These are phyloP conservation scores for Lampropteryx suffumata DNA, from an alignment of 2,888 invertebrate genomes.

Conservation along the genomic window DNA sequence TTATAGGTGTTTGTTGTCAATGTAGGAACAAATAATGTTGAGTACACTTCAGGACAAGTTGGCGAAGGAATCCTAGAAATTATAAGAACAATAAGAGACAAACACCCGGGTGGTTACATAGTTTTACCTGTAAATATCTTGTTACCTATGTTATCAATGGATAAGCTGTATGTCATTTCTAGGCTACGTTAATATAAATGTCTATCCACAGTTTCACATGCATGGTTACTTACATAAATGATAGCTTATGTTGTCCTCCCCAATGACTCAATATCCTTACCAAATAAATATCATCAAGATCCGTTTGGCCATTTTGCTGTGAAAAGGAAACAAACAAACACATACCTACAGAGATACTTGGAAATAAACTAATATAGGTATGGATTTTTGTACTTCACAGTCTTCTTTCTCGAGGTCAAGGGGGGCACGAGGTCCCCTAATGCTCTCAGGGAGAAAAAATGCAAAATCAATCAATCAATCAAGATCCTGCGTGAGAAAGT, in stretches of 20 bases:
- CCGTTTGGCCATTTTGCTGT: no score
- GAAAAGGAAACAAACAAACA: no score
- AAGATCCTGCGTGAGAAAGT: slow-evolving; percentile 86
- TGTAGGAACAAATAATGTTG: slow-evolving; percentile 94
- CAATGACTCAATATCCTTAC: no score
- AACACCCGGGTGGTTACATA: slow-evolving; percentile 91
- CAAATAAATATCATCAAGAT: no score
- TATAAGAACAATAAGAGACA: slow-evolving; percentile 87
- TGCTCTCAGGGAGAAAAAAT: slow-evolving; percentile 89
- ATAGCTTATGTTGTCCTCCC: no score
- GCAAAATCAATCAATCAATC: slow-evolving; percentile 90
- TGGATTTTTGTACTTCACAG: slow-evolving; percentile 83
- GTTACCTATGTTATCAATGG: not conserved
- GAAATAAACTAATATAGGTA: no score
- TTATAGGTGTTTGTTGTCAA: slow-evolving; percentile 91
- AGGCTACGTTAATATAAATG: no score
- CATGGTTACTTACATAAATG: no score
- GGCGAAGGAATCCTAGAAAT: slow-evolving; percentile 91
- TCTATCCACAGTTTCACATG: no score
- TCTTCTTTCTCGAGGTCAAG: slow-evolving; percentile 93
- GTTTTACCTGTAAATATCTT: slow-evolving; percentile 87
- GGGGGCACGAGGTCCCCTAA: no score
- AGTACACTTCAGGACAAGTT: slow-evolving; percentile 90
- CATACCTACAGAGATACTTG: no score
- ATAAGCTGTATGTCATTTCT: no score